phyloP scores from a whole-genome alignment of 2,113 vertebrate species.

The Colossoma macropomum region DNA sequence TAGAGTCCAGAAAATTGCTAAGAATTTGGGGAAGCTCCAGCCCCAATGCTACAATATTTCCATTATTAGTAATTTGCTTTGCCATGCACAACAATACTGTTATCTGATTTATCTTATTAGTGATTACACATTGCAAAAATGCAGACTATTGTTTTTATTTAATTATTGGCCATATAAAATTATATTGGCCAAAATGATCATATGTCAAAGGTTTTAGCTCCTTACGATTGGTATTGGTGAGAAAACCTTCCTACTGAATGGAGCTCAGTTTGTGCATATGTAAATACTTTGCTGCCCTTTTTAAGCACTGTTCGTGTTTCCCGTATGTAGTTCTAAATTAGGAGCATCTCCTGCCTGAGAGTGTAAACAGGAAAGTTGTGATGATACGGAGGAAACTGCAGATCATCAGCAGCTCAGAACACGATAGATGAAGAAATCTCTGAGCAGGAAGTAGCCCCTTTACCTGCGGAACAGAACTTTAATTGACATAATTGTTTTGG shows the following conservation, averaged over 20 bases:
- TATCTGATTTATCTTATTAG: too few species aligned
- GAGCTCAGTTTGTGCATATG: constrained; percentile 6
- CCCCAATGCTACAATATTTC: too few species aligned
- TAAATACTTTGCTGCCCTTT: background rate
- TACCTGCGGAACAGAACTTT: background rate
- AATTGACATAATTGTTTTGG: background rate
- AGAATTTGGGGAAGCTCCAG: too few species aligned
- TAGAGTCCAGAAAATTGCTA: too few species aligned
- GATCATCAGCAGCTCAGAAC: background rate
- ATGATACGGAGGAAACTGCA: background rate
- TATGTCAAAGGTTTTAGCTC: too few species aligned
- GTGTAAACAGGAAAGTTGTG: background rate
- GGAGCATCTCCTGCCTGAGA: background rate
- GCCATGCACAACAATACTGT: too few species aligned
- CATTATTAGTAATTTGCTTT: too few species aligned
- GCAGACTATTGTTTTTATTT: too few species aligned
- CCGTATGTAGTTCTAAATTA: background rate
- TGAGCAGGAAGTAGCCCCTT: background rate
- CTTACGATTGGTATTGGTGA: too few species aligned
- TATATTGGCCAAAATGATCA: too few species aligned
- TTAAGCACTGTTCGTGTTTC: background rate
- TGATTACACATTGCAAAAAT: too few species aligned
- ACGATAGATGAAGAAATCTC: background rate
- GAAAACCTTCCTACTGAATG: background rate
- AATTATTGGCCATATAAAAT: too few species aligned